Percentiles rank a stretch among this genome's conserved stretches.
phyloP scores from a whole-genome alignment of 2,797 vertebrate genomes.

The Euthynnus affinis region DNA sequence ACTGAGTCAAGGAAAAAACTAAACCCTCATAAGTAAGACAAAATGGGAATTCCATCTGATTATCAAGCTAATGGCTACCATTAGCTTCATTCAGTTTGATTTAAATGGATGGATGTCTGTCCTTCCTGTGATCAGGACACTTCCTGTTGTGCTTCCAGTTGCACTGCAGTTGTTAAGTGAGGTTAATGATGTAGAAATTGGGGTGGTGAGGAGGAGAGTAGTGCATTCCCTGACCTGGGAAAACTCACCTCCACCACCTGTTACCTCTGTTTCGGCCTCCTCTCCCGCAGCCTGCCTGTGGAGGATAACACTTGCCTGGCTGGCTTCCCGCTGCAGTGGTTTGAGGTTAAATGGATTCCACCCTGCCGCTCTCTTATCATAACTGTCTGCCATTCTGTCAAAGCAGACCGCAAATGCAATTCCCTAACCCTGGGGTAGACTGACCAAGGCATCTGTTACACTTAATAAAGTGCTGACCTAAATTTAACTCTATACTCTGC shows the following conservation, averaged over 20 bases:
- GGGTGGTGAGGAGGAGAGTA: slow-evolving; percentile 46
- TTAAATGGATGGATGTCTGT: not conserved
- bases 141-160: not conserved
- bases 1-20: too few species aligned
- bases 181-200: slow-evolving; percentile 74
- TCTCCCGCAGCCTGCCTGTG: slow-evolving; percentile 34
- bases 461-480: slow-evolving; percentile 82
- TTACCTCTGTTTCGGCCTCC: slow-evolving; percentile 29
- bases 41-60: not conserved
- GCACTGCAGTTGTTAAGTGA: slow-evolving; percentile 33
- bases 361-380: slow-evolving; percentile 81
- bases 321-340: slow-evolving; percentile 51
- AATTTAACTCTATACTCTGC: slow-evolving; percentile 74
- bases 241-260: slow-evolving; percentile 65
- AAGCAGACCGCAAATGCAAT: slow-evolving; percentile 79
- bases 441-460: slow-evolving; percentile 80
- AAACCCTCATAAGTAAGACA: not conserved
- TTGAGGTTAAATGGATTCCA: slow-evolving; percentile 81
- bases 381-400: slow-evolving; percentile 80
- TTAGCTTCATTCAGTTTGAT: not conserved
- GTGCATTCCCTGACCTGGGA: slow-evolving; percentile 39
- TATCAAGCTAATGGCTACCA: not conserved
- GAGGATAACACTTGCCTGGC: slow-evolving; percentile 54
- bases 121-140: slow-evolving; percentile 16
- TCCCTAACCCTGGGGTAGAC: slow-evolving; percentile 70